A percentile compares a stretch with the other conserved stretches of the same genome.
phyloP scores from a whole-genome alignment of 1,140 invertebrate genomes.

The Frieseomelitta varia region DNA sequence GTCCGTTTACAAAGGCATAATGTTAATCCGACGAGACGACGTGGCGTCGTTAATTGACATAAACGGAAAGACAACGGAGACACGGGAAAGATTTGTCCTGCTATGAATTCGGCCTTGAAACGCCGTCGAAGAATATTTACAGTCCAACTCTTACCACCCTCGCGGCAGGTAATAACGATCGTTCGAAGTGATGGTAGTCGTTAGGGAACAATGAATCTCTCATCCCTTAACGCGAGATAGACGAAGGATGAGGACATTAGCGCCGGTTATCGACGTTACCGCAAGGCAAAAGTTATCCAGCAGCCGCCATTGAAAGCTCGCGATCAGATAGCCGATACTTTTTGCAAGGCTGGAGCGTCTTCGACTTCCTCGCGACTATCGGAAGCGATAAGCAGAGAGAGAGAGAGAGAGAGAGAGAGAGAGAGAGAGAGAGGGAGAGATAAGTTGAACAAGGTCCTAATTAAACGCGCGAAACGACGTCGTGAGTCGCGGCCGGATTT shows the following conservation, averaged over 20 bases:
- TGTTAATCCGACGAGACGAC: neutral
- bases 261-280: conserved; percentile 33
- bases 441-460: neutral
- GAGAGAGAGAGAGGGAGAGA: neutral
- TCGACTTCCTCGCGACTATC: neutral
- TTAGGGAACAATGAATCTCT: conserved; percentile 47
- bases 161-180: conserved; percentile 14
- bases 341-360: neutral
- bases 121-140: conserved; percentile 4
- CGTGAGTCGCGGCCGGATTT: conserved; percentile 33
- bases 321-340: conserved; percentile 14
- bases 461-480: conserved; percentile 34
- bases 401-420: neutral
- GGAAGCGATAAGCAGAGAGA: neutral
- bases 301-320: neutral
- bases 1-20: neutral
- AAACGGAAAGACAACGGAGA: neutral
- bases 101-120: neutral
- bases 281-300: neutral
- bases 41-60: neutral
- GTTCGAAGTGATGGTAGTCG: conserved; percentile 5
- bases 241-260: conserved; percentile 24
- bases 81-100: neutral
- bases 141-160: neutral
- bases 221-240: neutral